Conservation (phyloP, 2,113 vertebrate genomes). For the Rallus limicola region DNA sequence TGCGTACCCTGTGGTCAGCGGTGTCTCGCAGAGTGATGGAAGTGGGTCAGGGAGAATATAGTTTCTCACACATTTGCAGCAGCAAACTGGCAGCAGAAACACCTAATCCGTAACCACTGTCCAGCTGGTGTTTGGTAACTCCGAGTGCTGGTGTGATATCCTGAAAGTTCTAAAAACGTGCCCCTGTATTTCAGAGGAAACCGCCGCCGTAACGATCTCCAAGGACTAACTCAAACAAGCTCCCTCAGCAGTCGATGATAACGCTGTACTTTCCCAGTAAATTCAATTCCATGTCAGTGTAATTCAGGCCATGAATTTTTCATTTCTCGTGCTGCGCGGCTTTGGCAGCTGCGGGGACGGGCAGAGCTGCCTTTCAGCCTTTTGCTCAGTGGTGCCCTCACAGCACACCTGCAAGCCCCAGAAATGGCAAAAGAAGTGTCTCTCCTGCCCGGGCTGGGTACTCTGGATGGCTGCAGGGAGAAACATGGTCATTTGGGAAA, state of each 20-base stretch:
- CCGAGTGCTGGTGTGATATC: neutral
- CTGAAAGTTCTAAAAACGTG: neutral
- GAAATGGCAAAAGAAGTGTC: neutral
- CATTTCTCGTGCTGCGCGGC: neutral
- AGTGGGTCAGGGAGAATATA: rapidly evolving
- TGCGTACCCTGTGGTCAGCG: neutral
- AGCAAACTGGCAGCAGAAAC: neutral
- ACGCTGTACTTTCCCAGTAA: neutral
- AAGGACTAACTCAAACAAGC: neutral
- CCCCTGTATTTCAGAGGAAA: neutral
- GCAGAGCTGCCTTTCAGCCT: rapidly evolving
- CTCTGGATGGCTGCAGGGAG: neutral
- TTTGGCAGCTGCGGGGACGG: neutral
- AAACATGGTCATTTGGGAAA: rapidly evolving
- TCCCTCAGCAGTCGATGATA: neutral
- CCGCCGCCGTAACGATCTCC: rapidly evolving
- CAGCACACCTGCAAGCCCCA: neutral
- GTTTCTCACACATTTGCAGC: neutral
- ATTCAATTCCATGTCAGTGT: neutral
- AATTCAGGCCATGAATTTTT: neutral
- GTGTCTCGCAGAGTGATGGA: neutral
- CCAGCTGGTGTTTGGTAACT: neutral
- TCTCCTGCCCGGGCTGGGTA: neutral
- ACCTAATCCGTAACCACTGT: neutral
- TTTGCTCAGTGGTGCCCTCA: rapidly evolving